Evolutionary conservation across 1,140 invertebrate genomes (phyloP), one percentile per base, ranked within the genome.

Genomic region (Pogonus chalceus): DNA sequence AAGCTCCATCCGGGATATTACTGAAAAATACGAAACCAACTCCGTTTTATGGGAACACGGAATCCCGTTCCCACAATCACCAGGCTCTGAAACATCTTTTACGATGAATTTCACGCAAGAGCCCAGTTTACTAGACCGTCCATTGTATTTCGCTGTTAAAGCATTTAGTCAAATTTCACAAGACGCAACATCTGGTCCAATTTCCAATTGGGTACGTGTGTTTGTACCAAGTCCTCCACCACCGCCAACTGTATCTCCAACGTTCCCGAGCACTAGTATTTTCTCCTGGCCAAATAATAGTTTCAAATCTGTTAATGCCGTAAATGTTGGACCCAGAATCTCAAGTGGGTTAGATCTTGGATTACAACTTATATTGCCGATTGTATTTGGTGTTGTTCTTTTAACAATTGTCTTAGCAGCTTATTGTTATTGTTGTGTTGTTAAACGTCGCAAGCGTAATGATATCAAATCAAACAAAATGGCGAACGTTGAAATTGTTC

Each of bases 171-270:
- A 68, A 35, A 26, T 65, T 2, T 61, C 57, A 0, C 51, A 59
- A 2, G 62, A 70, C 51, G 67, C 71, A 35, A 62, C 65, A 7
- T 74, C 75, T 1, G 18, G 18, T 10, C 72, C 74, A 2, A 60
- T 77, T 20, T 82, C 80, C 0, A 83, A 82, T 62, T 74, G 76
- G 61, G 76, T 77, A 3, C 60, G 72, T 16, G 66, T 78, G 20
- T 66, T 72, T 23, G 71, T 79, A 1, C 74, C 75, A 1, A 72
- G 71, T 14, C 74, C 73, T 14, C 72, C 69, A 31, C 71, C 69
- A n/a, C 69, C 73, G 37, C 66, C 74, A 2, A 70, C 73, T 1
- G 60, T 66, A 21, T 59, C 68, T n/a, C 65, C 68, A n/a, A 67
- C 64, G 9, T 60, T 57, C 39, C 51, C 61, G 20, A 63, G 65